Evolutionary conservation across 35 echinoderm and acorn worm species (phyloP).

Genomic region (Chiridota heheva): DNA sequence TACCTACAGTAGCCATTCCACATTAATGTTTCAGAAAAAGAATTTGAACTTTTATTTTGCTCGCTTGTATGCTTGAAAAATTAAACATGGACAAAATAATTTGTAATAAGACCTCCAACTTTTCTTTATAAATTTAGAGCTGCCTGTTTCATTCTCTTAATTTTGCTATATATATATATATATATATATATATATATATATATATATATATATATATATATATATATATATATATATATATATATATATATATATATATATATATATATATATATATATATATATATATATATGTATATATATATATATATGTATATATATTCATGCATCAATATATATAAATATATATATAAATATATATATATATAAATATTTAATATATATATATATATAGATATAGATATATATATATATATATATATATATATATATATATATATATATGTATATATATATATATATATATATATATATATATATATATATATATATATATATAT

Average conservation of each 20-base stretch:
- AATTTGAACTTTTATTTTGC: too few relatives aligned
- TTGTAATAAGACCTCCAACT: too few relatives aligned
- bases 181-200: constrained; percentile 32
- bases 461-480: neutral
- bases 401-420: neutral
- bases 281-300: constrained; percentile 26
- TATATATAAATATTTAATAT: neutral
- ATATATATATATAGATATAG: neutral
- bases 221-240: constrained; percentile 29
- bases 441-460: neutral
- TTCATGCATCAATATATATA: constrained; percentile 12
- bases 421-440: neutral
- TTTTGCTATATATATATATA: neutral
- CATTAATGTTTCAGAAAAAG: too few relatives aligned
- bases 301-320: constrained; percentile 29
- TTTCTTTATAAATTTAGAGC: too few relatives aligned
- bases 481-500: neutral
- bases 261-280: constrained; percentile 29
- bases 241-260: constrained; percentile 32
- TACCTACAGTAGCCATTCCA: too few relatives aligned
- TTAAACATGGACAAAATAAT: too few relatives aligned
- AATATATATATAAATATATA: constrained; percentile 27
- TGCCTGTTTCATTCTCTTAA: too few relatives aligned
- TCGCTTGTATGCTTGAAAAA: too few relatives aligned
- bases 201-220: constrained; percentile 29